phyloP scores from a whole-genome alignment of 2,888 invertebrate genomes.

The Cataglyphis albicans region DNA sequence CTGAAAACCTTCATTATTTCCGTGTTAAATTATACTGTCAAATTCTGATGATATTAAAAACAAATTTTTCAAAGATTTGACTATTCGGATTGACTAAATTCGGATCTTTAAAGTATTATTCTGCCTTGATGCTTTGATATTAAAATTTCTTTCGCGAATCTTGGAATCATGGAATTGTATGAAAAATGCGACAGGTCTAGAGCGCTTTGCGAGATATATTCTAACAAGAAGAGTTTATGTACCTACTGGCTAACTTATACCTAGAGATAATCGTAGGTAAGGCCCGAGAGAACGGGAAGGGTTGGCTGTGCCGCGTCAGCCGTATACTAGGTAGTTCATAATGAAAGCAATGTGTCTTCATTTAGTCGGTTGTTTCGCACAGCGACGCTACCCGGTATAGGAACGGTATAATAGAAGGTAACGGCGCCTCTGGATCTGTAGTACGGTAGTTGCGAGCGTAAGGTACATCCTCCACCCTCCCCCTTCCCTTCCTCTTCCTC shows the following conservation, averaged over 20 bases:
- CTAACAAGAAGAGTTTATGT: constrained; percentile 43
- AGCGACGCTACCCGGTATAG: constrained; percentile 75
- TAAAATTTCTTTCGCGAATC: constrained; percentile 1
- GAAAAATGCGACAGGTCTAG: constrained; percentile 1
- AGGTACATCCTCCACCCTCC: constrained; percentile 38
- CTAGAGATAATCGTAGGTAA: constrained; percentile 51
- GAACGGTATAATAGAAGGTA: constrained; percentile 78
- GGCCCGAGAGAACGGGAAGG: constrained; percentile 18
- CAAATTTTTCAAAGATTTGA: not conserved
- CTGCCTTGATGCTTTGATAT: not conserved
- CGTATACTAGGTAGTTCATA: constrained; percentile 78
- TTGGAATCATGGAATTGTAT: not conserved
- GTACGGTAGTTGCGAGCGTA: constrained; percentile 56
- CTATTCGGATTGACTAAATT: not conserved
- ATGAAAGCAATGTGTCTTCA: constrained; percentile 85
- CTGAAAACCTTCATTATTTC: not conserved
- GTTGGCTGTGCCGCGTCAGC: constrained; percentile 38
- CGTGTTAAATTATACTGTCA: not conserved
- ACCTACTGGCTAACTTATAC: constrained; percentile 44
- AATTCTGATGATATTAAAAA: not conserved
- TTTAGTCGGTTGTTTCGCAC: constrained; percentile 82
- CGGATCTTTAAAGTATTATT: not conserved
- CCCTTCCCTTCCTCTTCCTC: not conserved
- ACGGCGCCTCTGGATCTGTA: constrained; percentile 64
- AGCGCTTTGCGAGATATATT: constrained; percentile 5